phyloP scores from a whole-genome alignment of 2,888 invertebrate genomes.

The Mongoloraphidia duomilia region DNA sequence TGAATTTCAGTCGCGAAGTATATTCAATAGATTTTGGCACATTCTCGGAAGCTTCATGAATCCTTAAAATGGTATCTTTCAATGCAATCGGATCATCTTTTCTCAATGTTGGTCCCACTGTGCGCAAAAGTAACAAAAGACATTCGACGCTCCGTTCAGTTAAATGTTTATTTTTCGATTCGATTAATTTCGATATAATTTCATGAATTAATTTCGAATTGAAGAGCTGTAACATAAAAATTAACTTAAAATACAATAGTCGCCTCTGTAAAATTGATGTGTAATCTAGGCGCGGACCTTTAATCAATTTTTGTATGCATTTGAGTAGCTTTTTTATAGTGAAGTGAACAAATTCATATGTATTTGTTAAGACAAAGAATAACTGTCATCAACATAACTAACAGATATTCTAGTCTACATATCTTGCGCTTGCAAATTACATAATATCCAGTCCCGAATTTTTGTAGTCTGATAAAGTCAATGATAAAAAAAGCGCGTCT shows the following conservation, averaged over 20 bases:
- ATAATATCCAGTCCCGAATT: no score
- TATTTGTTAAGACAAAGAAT: no score
- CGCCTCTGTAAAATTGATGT: not conserved
- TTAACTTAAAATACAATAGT: conserved; percentile 3
- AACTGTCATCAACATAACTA: not conserved
- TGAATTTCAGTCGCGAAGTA: conserved; percentile 65
- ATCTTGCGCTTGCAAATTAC: no score
- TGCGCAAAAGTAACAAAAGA: conserved; percentile 58
- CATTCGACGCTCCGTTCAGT: conserved; percentile 75
- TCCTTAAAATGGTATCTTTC: conserved; percentile 54
- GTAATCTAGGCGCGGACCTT: not conserved
- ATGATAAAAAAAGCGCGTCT: no score
- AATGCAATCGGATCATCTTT: conserved; percentile 74
- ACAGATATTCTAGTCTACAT: not conserved
- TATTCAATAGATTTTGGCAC: conserved; percentile 29
- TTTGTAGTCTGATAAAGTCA: no score
- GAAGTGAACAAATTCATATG: no score
- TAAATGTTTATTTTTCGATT: conserved; percentile 38
- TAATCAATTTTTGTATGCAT: no score
- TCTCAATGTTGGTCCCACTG: conserved; percentile 70
- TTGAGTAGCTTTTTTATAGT: no score
- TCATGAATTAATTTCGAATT: conserved; percentile 67
- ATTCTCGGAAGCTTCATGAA: conserved; percentile 44
- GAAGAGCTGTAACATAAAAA: conserved; percentile 43
- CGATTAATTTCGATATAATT: conserved; percentile 53